Evolutionary conservation across 1,140 invertebrate species (phyloP).

Genomic region (Diorhabda elongata): DNA sequence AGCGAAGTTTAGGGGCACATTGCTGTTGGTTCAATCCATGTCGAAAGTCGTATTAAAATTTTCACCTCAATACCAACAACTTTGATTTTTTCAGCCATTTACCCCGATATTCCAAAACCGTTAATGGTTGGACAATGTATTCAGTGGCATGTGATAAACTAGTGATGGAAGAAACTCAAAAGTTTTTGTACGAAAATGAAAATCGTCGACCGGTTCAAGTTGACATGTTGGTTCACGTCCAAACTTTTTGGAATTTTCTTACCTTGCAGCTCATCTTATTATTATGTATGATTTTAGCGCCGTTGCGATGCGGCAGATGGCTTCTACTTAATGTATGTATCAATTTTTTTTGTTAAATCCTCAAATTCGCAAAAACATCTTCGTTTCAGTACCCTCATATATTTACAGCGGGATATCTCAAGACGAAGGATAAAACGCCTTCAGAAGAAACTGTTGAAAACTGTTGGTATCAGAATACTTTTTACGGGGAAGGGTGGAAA

Average conservation of each 20-base stretch:
- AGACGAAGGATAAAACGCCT: conserved; percentile 59
- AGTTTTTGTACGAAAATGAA: conserved; percentile 64
- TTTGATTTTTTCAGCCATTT: conserved; percentile 48
- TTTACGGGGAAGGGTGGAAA: conserved; percentile 77
- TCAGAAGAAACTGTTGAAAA: conserved; percentile 58
- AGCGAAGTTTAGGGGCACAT: too few species aligned
- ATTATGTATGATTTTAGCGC: not conserved
- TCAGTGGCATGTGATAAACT: conserved; percentile 79
- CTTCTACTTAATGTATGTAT: not conserved
- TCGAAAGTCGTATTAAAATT: too few species aligned
- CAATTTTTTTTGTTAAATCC: too few species aligned
- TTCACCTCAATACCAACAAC: too few species aligned
- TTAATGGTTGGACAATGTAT: conserved; percentile 67
- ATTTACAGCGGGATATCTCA: conserved; percentile 67
- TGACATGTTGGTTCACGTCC: conserved; percentile 48
- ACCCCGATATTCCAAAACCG: conserved; percentile 60
- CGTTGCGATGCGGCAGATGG: not conserved
- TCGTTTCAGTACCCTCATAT: conserved; percentile 54
- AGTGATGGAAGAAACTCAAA: conserved; percentile 72
- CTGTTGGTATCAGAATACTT: conserved; percentile 60
- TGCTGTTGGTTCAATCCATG: too few species aligned
- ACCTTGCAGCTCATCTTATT: not conserved
- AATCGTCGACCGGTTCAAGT: conserved; percentile 69
- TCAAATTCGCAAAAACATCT: not conserved
- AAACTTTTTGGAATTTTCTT: too few species aligned